phyloP scores from a whole-genome alignment of 64 coral and sea anemone species.

The Anthopleura sola region DNA sequence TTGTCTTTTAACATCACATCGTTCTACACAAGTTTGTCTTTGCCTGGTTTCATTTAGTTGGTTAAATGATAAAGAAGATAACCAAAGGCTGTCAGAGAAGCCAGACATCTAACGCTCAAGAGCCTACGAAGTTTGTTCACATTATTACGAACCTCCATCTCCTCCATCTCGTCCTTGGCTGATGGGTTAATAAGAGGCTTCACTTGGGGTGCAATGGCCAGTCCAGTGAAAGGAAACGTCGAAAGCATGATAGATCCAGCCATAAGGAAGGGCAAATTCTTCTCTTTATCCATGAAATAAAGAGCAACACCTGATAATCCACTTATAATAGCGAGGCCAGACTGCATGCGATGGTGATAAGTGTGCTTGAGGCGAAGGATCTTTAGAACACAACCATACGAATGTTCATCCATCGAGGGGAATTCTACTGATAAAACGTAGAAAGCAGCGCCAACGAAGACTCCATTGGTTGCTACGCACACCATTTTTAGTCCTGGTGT shows the following conservation, averaged over 20 bases:
- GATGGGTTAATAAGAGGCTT: not conserved
- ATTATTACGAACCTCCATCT: not conserved
- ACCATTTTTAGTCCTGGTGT: slow-evolving; percentile 3
- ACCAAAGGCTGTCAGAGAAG: slow-evolving; percentile 11
- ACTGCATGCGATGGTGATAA: not conserved
- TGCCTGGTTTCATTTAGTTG: not conserved
- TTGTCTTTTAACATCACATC: too few relatives aligned
- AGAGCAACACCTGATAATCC: not conserved
- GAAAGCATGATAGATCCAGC: slow-evolving; percentile 4
- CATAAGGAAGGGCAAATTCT: slow-evolving; percentile 10
- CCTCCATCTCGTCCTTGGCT: slow-evolving; percentile 24
- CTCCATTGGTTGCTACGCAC: slow-evolving; percentile 6
- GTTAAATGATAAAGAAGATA: slow-evolving; percentile 19
- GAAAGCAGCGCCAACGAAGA: slow-evolving; percentile 10
- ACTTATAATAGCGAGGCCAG: not conserved
- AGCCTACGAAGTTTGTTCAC: slow-evolving; percentile 10
- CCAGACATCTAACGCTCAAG: not conserved
- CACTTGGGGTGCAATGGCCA: not conserved
- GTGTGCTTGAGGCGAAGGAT: slow-evolving; percentile 25
- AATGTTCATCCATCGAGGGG: slow-evolving; percentile 15
- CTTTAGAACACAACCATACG: slow-evolving; percentile 19
- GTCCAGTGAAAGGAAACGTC: not conserved
- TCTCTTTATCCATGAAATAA: slow-evolving; percentile 32
- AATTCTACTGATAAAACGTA: slow-evolving; percentile 18
- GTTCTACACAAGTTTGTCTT: too few relatives aligned